phyloP scores from a whole-genome alignment of 2,888 invertebrate species.

The Cosmia pyralina region DNA sequence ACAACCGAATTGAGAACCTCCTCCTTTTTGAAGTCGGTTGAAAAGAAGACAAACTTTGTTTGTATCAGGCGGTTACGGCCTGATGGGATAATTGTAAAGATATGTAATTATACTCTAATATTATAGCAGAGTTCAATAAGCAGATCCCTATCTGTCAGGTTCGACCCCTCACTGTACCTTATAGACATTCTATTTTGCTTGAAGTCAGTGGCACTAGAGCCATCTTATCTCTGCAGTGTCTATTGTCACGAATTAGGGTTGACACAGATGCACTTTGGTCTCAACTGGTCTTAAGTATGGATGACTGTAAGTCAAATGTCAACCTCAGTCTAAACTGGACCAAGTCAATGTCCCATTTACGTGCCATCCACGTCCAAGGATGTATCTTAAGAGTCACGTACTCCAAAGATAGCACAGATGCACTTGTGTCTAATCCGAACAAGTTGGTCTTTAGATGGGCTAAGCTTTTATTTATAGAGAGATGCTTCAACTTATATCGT shows the following conservation, averaged over 20 bases:
- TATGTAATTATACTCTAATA: too few species aligned
- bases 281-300: neutral
- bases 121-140: too few species aligned
- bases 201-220: too few species aligned
- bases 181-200: too few species aligned
- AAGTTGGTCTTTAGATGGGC: constrained; percentile 39
- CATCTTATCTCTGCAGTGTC: neutral
- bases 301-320: neutral
- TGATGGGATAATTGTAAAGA: too few species aligned
- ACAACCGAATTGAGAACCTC: too few species aligned
- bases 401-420: constrained; percentile 40
- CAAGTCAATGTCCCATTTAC: constrained; percentile 33
- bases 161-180: too few species aligned
- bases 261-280: constrained; percentile 4
- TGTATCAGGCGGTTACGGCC: too few species aligned
- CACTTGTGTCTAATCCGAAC: constrained; percentile 54
- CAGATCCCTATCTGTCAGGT: too few species aligned
- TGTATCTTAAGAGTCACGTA: constrained; percentile 48
- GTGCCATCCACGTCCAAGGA: constrained; percentile 2
- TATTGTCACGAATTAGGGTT: neutral
- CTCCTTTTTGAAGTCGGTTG: too few species aligned
- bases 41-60: too few species aligned
- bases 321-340: neutral
- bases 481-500: constrained; percentile 26
- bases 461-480: constrained; percentile 52